phyloP scores from a whole-genome alignment of 2,888 invertebrate genomes.

The Acanthosepion pharaonis region DNA sequence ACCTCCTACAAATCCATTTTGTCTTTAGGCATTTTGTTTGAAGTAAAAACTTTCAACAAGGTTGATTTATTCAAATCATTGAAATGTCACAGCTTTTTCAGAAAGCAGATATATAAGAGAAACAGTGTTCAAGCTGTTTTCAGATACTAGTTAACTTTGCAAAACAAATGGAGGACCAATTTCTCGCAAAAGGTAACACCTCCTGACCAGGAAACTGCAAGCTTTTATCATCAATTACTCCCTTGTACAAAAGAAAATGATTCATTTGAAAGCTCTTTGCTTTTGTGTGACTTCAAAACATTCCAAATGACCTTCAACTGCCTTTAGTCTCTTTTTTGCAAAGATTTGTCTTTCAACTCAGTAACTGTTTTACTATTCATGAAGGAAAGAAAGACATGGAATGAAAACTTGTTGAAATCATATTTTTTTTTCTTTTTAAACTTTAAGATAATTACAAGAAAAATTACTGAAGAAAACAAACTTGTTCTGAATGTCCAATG shows the following conservation, averaged over 20 bases:
- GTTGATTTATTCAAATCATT: neutral
- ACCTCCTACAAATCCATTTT: neutral
- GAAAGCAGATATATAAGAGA: slow-evolving; percentile 16
- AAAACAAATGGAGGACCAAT: neutral
- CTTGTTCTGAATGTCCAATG: neutral
- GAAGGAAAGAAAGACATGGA: neutral
- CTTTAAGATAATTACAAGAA: too few relatives aligned
- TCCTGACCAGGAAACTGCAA: neutral
- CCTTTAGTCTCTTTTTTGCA: neutral
- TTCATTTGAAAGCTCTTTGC: neutral
- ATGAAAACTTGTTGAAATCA: neutral
- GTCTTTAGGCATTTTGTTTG: neutral
- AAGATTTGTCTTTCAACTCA: neutral
- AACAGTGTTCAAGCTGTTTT: neutral
- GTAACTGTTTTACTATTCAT: neutral
- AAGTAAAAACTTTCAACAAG: neutral
- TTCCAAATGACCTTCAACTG: neutral
- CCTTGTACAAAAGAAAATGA: neutral
- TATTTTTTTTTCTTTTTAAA: neutral
- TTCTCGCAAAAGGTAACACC: neutral
- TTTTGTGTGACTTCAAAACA: neutral
- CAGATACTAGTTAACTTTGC: neutral
- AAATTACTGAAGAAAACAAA: neutral
- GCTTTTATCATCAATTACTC: neutral
- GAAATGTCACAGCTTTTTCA: neutral